These are phyloP conservation scores for Tenodera sinensis DNA, from an alignment of 2,888 invertebrate species.

Conservation along the genomic window DNA sequence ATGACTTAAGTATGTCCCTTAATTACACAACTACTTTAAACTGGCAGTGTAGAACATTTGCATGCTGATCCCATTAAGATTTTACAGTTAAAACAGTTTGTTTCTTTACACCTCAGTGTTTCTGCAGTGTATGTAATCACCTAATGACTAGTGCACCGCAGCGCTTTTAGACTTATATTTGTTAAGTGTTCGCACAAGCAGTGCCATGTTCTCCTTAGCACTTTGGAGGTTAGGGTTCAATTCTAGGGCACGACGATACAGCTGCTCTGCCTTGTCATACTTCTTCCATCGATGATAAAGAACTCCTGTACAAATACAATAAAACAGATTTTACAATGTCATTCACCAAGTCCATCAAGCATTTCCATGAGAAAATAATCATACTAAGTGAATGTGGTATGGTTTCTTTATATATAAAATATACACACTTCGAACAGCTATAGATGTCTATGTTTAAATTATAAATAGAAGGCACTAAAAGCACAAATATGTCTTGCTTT, in stretches of 20 bases:
- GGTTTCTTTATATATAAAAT: too few relatives aligned
- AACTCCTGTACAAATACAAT: slow-evolving; percentile 57
- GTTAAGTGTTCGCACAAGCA: slow-evolving; percentile 16
- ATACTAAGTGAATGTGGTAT: too few relatives aligned
- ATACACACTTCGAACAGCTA: too few relatives aligned
- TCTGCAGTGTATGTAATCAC: not conserved
- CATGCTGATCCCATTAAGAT: not conserved
- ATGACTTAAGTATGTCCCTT: too few relatives aligned
- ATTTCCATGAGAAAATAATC: too few relatives aligned
- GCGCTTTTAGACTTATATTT: not conserved
- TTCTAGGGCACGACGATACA: slow-evolving; percentile 71
- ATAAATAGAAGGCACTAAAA: too few relatives aligned
- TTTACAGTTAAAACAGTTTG: not conserved
- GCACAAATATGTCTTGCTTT: too few relatives aligned
- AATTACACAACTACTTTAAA: not conserved
- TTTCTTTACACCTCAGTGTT: not conserved
- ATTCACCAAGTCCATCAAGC: not conserved
- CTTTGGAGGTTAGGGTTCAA: slow-evolving; percentile 67
- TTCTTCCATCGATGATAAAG: slow-evolving; percentile 92
- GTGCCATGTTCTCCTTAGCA: slow-evolving; percentile 62
- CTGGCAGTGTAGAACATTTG: not conserved
- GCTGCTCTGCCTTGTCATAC: slow-evolving; percentile 63
- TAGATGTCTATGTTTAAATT: too few relatives aligned
- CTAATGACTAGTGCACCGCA: not conserved
- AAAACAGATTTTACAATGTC: not conserved